These are phyloP conservation scores for Alsophila aescularia DNA, from an alignment of 2,888 invertebrate species.

Conservation along the genomic window DNA sequence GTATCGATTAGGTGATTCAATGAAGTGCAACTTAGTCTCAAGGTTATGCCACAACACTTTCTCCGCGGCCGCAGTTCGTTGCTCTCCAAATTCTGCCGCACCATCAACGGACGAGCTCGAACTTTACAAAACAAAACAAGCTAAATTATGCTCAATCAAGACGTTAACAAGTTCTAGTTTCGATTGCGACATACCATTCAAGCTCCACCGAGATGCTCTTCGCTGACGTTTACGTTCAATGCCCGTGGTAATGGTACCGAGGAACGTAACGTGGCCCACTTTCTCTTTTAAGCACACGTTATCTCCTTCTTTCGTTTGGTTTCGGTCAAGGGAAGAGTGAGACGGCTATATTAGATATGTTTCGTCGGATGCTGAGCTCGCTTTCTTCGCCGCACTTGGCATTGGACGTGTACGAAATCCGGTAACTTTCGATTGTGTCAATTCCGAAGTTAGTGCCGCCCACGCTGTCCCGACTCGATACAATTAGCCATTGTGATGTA, in stretches of 20 bases:
- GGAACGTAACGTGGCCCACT: slow-evolving; percentile 84
- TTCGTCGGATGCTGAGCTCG: slow-evolving; percentile 73
- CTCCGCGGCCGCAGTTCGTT: slow-evolving; percentile 75
- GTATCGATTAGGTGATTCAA: slow-evolving; percentile 75
- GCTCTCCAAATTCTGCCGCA: slow-evolving; percentile 79
- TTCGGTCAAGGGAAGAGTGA: slow-evolving; percentile 57
- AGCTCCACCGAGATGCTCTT: slow-evolving; percentile 58
- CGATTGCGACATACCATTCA: slow-evolving; percentile 33
- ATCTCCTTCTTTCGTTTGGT: slow-evolving; percentile 67
- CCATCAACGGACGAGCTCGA: slow-evolving; percentile 57
- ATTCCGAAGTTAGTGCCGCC: slow-evolving; percentile 52
- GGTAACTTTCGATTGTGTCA: slow-evolving; percentile 79
- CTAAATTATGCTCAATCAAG: slow-evolving; percentile 43
- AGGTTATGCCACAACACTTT: slow-evolving; percentile 83
- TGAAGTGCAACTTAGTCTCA: slow-evolving; percentile 71
- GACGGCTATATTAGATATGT: slow-evolving; percentile 64
- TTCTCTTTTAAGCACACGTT: slow-evolving; percentile 80
- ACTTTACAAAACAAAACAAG: slow-evolving; percentile 47
- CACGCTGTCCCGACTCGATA: slow-evolving; percentile 53
- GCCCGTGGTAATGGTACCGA: slow-evolving; percentile 80
- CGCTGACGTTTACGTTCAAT: slow-evolving; percentile 80
- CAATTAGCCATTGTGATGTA: slow-evolving; percentile 71
- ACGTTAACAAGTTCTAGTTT: slow-evolving; percentile 46
- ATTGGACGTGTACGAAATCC: slow-evolving; percentile 79
- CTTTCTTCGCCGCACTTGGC: slow-evolving; percentile 84